Percentiles rank a stretch among this genome's conserved stretches.
phyloP scores from a whole-genome alignment of 1,140 invertebrate species.

The Drosophila biarmipes region DNA sequence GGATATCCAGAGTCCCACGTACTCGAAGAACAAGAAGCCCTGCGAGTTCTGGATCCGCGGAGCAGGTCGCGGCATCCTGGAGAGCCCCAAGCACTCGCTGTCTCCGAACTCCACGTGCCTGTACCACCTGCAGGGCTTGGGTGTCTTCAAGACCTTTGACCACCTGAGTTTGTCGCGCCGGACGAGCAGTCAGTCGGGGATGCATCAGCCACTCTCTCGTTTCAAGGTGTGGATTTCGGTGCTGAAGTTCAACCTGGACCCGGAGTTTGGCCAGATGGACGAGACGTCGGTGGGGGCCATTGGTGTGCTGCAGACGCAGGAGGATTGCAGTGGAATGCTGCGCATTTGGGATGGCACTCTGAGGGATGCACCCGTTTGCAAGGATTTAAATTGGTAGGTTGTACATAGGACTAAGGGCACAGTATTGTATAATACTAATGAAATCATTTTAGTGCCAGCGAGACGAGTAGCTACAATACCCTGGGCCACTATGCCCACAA shows the following conservation, averaged over 20 bases:
- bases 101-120: slow-evolving; percentile 94
- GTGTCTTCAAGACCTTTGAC: slow-evolving; percentile 82
- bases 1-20: slow-evolving; percentile 91
- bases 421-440: neutral
- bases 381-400: slow-evolving; percentile 91
- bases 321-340: slow-evolving; percentile 92
- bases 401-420: too few relatives aligned
- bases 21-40: slow-evolving; percentile 91
- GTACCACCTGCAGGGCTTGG: slow-evolving; percentile 89
- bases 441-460: slow-evolving; percentile 32
- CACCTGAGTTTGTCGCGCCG: slow-evolving; percentile 77
- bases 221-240: slow-evolving; percentile 95
- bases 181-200: slow-evolving; percentile 61
- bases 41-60: slow-evolving; percentile 95
- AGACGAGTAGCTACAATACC: slow-evolving; percentile 47
- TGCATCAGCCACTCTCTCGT: slow-evolving; percentile 85
- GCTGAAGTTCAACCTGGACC: slow-evolving; percentile 90
- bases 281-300: slow-evolving; percentile 86
- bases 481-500: slow-evolving; percentile 71
- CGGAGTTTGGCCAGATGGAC: slow-evolving; percentile 78
- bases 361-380: slow-evolving; percentile 90
- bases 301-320: slow-evolving; percentile 86
- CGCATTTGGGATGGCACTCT: slow-evolving; percentile 94
- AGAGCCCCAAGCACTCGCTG: slow-evolving; percentile 92
- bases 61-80: slow-evolving; percentile 90